Percentiles rank a stretch among this genome's conserved stretches.
These are phyloP conservation scores for Acinonyx jubatus DNA, from an alignment of 2,113 vertebrate species.

Conservation along the genomic window DNA sequence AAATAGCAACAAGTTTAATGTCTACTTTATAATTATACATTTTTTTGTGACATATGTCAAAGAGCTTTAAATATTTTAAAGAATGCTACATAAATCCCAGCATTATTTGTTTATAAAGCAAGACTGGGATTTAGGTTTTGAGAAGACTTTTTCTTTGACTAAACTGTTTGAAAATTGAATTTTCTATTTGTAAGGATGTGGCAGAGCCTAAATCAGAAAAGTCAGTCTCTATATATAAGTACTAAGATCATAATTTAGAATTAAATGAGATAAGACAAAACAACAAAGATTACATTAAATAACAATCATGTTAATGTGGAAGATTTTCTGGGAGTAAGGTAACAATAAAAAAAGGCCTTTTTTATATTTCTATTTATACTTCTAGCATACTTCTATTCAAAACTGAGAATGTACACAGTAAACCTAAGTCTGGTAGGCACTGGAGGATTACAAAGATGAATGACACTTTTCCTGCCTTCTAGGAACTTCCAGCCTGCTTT, in stretches of 20 bases:
- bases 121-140: conserved; percentile 36
- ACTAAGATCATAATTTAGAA: conserved; percentile 43
- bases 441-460: not conserved
- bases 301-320: not conserved
- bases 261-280: conserved; percentile 5
- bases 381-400: not conserved
- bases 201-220: conserved; percentile 25
- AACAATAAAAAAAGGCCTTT: not conserved
- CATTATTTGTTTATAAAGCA: conserved; percentile 18
- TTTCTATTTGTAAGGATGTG: conserved; percentile 20
- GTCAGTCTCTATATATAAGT: not conserved
- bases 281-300: conserved; percentile 41
- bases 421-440: not conserved
- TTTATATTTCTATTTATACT: not conserved
- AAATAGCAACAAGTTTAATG: conserved; percentile 29
- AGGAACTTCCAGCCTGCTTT: conserved; percentile 21
- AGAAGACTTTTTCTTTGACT: conserved; percentile 42
- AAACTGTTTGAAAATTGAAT: conserved; percentile 14
- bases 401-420: not conserved
- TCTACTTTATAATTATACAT: conserved; percentile 20
- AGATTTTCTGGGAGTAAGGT: conserved; percentile 17
- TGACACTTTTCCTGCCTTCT: conserved; percentile 11
- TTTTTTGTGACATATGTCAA: not conserved
- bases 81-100: conserved; percentile 36
- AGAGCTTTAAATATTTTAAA: conserved; percentile 58